A percentile compares a stretch with the other conserved stretches of the same genome.
phyloP scores from a whole-genome alignment of 2,113 vertebrate genomes.

The Megatriorchis doriae region DNA sequence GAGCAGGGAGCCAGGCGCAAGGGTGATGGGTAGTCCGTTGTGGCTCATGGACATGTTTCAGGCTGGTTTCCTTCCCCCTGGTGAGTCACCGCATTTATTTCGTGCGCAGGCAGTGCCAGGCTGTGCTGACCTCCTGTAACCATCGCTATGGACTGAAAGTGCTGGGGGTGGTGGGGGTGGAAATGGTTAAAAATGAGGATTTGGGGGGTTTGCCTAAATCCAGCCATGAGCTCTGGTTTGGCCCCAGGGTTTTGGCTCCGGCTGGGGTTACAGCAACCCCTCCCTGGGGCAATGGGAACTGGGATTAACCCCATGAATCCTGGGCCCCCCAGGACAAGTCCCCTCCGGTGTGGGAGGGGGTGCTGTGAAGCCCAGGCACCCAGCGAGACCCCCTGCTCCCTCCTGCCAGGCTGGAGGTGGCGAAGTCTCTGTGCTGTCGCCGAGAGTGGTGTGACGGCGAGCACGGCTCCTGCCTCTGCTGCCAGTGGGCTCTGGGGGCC shows the following conservation, averaged over 20 bases:
- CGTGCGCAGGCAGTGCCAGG: fast-evolving
- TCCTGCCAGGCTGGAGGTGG: not conserved
- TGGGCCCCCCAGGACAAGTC: not conserved
- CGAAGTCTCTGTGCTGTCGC: fast-evolving
- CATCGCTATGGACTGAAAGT: not conserved
- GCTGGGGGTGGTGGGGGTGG: not conserved
- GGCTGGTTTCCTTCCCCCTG: not conserved
- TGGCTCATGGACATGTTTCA: not conserved
- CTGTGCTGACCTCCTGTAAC: not conserved
- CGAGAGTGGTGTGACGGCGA: fast-evolving
- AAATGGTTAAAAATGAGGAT: not conserved
- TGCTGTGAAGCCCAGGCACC: not conserved
- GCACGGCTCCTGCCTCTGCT: not conserved
- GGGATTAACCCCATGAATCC: not conserved
- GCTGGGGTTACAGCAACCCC: not conserved
- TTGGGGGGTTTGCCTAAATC: not conserved
- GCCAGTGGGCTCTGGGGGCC: not conserved
- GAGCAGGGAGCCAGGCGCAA: not conserved
- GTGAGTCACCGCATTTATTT: not conserved
- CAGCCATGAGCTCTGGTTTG: not conserved
- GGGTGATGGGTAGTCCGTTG: not conserved
- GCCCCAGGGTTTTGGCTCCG: not conserved
- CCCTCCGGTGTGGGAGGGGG: not conserved
- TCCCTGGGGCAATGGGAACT: not conserved
- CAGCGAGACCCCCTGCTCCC: not conserved